phyloP scores from a whole-genome alignment of 2,888 invertebrate species.

The Anorthoa munda region DNA sequence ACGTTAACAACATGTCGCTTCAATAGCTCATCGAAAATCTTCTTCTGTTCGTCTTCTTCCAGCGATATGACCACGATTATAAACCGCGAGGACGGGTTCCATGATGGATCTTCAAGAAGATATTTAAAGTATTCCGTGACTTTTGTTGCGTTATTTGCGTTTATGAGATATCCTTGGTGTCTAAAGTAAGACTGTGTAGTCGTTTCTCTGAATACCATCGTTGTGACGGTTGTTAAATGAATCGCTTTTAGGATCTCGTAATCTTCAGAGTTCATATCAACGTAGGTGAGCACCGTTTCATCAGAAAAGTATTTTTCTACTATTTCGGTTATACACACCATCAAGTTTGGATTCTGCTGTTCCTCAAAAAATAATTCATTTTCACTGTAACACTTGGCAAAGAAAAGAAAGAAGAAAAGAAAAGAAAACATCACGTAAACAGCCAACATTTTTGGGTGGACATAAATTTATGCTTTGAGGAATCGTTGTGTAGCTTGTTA shows the following conservation, averaged over 20 bases:
- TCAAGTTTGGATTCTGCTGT: conserved; percentile 4
- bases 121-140: conserved; percentile 59
- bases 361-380: not conserved
- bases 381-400: conserved; percentile 11
- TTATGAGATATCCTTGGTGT: conserved; percentile 70
- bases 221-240: conserved; percentile 38
- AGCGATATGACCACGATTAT: conserved; percentile 70
- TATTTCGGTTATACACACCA: conserved; percentile 54
- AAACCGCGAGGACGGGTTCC: conserved; percentile 75
- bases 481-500: too few relatives aligned
- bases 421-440: conserved; percentile 31
- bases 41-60: conserved; percentile 43
- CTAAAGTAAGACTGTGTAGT: conserved; percentile 4
- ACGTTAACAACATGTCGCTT: conserved; percentile 70
- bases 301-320: conserved; percentile 59
- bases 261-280: conserved; percentile 48
- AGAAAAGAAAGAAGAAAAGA: too few relatives aligned
- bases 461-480: too few relatives aligned
- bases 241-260: conserved; percentile 55
- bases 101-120: conserved; percentile 66
- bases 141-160: conserved; percentile 47
- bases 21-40: conserved; percentile 75
- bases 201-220: conserved; percentile 30
- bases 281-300: conserved; percentile 45
- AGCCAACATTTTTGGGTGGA: conserved; percentile 55